A percentile compares a stretch with the other conserved stretches of the same genome.
phyloP scores from a whole-genome alignment of 2,888 invertebrate species.

The Drosophila paramelanica region DNA sequence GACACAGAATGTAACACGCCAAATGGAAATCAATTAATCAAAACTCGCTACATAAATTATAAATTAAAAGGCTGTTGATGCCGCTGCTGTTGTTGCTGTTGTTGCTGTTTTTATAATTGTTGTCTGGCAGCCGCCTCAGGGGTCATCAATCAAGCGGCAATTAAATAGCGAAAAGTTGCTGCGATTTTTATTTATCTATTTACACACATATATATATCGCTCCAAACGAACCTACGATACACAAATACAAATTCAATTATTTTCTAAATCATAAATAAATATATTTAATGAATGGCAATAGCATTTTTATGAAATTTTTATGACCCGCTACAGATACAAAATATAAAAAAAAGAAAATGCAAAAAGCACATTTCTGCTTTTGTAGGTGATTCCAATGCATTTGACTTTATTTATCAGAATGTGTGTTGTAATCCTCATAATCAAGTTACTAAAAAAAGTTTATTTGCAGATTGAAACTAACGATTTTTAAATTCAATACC shows the following conservation, averaged over 20 bases:
- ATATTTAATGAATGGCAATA: conserved; percentile 62
- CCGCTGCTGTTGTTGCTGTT: not conserved
- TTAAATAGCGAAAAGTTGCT: conserved; percentile 43
- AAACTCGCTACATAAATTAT: conserved; percentile 75
- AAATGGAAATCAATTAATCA: conserved; percentile 79
- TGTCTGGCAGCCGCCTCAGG: conserved; percentile 35
- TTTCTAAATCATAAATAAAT: conserved; percentile 71
- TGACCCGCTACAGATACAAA: conserved; percentile 1
- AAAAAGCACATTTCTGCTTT: conserved; percentile 2
- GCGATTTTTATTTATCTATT: conserved; percentile 20
- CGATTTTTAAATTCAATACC: no score
- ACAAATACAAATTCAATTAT: conserved; percentile 53
- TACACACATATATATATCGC: conserved; percentile 12
- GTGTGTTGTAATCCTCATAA: no score
- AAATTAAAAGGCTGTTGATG: conserved; percentile 70
- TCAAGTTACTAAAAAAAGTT: no score
- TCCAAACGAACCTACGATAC: conserved; percentile 17
- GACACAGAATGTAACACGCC: conserved; percentile 36
- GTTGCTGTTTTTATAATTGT: conserved; percentile 25
- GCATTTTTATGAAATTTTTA: conserved; percentile 44
- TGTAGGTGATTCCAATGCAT: no score
- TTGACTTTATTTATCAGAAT: no score
- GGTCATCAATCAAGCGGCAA: conserved; percentile 71
- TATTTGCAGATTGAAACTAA: no score
- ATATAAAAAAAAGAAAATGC: conserved; percentile 10